Conservation (phyloP, 2,888 invertebrate genomes). For the Coronaproctus castanopsis region DNA sequence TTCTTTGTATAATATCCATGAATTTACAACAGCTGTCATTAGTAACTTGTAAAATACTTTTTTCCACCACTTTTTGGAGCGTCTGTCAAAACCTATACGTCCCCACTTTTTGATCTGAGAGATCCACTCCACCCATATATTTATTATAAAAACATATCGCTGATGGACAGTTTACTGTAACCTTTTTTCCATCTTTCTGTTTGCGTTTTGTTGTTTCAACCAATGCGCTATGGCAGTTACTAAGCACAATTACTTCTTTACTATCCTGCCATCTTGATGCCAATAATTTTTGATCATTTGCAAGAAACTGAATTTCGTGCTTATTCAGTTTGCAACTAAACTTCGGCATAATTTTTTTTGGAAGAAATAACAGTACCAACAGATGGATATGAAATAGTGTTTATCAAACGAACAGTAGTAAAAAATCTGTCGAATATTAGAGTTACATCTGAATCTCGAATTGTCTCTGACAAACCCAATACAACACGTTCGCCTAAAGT, state of each 20-base stretch:
- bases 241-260: constrained; percentile 22
- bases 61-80: constrained; percentile 22
- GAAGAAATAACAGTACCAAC: too few species aligned
- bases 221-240: constrained; percentile 20
- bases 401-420: too few species aligned
- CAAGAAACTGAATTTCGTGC: constrained; percentile 17
- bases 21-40: constrained; percentile 21
- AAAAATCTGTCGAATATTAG: too few species aligned
- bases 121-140: constrained; percentile 21
- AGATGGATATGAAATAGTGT: too few species aligned
- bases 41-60: constrained; percentile 21
- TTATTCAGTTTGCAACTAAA: constrained; percentile 19
- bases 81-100: constrained; percentile 21
- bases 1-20: constrained; percentile 17
- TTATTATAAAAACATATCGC: constrained; percentile 19
- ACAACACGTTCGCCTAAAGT: too few species aligned
- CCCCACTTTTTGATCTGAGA: constrained; percentile 21
- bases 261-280: constrained; percentile 22
- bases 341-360: too few species aligned
- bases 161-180: constrained; percentile 14
- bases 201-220: constrained; percentile 15
- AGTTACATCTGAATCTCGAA: too few species aligned
- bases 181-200: constrained; percentile 21
- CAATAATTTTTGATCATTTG: constrained; percentile 16
- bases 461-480: too few species aligned